Percentiles rank a stretch among this genome's conserved stretches.
These are phyloP conservation scores for Paraplagusia blochii DNA, from an alignment of 2,113 vertebrate genomes.

Conservation along the genomic window DNA sequence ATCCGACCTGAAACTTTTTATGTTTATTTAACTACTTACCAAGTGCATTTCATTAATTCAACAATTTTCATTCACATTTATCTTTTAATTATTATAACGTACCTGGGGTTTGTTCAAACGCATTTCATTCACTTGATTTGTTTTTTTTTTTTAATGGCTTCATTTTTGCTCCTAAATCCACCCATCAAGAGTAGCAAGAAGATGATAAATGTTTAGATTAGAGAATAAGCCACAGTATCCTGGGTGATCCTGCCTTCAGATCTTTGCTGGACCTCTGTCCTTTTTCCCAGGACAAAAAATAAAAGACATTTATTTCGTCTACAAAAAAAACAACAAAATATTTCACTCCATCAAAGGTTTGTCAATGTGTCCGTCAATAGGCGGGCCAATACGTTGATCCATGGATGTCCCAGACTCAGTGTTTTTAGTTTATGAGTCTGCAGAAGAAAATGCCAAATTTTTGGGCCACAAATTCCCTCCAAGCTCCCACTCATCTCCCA, in stretches of 20 bases:
- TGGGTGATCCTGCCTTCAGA: constrained; percentile 50
- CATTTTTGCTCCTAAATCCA: constrained; percentile 9
- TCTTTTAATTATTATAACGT: too few relatives aligned
- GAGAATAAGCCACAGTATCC: constrained; percentile 55
- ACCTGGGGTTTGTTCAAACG: too few relatives aligned
- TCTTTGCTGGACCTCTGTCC: too few relatives aligned
- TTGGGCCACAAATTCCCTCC: constrained; percentile 68
- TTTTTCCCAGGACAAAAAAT: too few relatives aligned
- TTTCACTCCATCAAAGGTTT: constrained; percentile 69
- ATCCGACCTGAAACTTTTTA: too few relatives aligned
- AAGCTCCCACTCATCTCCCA: constrained; percentile 29
- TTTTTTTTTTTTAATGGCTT: too few relatives aligned
- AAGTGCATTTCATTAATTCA: too few relatives aligned
- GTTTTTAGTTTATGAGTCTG: constrained; percentile 60
- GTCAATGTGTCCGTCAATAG: constrained; percentile 52
- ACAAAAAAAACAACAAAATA: constrained; percentile 65
- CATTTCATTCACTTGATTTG: too few relatives aligned
- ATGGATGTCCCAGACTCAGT: constrained; percentile 55
- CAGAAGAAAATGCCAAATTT: constrained; percentile 58
- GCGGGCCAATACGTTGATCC: constrained; percentile 43
- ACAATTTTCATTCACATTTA: too few relatives aligned
- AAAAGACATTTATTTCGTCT: constrained; percentile 55
- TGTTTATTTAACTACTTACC: too few relatives aligned
- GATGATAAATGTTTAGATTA: constrained; percentile 23
- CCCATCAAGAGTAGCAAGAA: constrained; percentile 42